These are phyloP conservation scores for Pristionchus arcanus DNA, from an alignment of 2,888 invertebrate genomes.

Conservation along the genomic window DNA sequence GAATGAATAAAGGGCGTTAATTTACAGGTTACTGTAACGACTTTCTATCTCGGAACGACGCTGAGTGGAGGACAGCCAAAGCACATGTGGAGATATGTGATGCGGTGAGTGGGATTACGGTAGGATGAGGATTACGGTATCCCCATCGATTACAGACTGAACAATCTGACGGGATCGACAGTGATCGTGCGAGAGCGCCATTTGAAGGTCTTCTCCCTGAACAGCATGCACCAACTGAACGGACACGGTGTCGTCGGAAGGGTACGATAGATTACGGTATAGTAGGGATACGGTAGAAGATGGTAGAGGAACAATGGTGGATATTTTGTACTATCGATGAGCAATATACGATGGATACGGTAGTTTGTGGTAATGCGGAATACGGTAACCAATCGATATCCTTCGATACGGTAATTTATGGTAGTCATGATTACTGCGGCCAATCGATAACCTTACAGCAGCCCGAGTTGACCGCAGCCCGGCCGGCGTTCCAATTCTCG, in stretches of 20 bases:
- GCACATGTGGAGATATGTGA: slow-evolving; percentile 93
- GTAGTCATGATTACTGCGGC: too few relatives aligned
- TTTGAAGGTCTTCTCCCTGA: slow-evolving; percentile 70
- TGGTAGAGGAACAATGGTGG: neutral
- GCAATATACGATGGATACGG: neutral
- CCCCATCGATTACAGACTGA: slow-evolving; percentile 79
- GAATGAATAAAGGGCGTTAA: neutral
- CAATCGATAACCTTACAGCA: slow-evolving; percentile 65
- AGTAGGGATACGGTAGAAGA: neutral
- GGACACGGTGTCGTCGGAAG: slow-evolving; percentile 70
- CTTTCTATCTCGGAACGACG: slow-evolving; percentile 90
- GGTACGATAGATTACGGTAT: slow-evolving; percentile 46
- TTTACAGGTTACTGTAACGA: slow-evolving; percentile 93
- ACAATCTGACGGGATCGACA: neutral
- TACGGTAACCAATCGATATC: neutral
- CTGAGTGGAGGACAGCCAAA: slow-evolving; percentile 74
- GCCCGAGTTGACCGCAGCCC: slow-evolving; percentile 66
- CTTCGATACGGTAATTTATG: too few relatives aligned
- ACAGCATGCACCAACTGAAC: slow-evolving; percentile 72
- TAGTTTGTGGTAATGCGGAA: too few relatives aligned
- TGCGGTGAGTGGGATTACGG: slow-evolving; percentile 85
- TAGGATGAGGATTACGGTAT: neutral
- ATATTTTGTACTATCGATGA: neutral
- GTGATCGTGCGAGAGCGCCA: slow-evolving; percentile 67
- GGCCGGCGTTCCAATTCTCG: slow-evolving; percentile 73